Evolutionary conservation across 2,797 vertebrate species (phyloP).

Genomic region (Hemitrygon akajei): DNA sequence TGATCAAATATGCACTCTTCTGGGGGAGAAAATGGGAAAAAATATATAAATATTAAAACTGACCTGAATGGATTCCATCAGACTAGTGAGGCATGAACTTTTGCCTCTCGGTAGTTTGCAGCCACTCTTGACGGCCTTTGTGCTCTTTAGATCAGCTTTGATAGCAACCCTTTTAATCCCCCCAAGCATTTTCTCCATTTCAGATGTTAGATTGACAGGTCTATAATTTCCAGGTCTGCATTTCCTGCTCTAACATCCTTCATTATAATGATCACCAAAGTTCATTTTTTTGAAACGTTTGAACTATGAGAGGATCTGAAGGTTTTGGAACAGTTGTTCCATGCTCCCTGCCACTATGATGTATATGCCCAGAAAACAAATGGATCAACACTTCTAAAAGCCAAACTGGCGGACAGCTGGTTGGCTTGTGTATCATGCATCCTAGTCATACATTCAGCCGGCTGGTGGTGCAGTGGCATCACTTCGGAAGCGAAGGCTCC

Average conservation of each 20-base stretch:
- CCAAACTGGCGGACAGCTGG: background rate
- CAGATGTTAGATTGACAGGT: background rate
- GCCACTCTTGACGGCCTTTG: background rate
- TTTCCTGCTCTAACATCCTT: conserved; percentile 13
- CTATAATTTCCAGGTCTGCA: background rate
- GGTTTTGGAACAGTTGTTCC: background rate
- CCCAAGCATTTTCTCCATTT: background rate
- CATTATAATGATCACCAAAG: background rate
- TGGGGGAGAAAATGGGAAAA: too few relatives aligned
- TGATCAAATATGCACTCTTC: background rate
- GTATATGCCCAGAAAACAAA: background rate
- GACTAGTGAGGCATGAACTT: background rate
- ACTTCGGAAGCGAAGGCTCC: too few relatives aligned
- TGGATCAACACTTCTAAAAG: background rate
- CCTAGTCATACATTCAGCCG: background rate
- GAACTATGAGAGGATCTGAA: background rate
- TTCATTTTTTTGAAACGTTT: background rate
- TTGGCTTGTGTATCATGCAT: background rate
- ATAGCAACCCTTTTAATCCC: background rate
- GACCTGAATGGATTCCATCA: background rate
- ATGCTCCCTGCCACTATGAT: background rate
- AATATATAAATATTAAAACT: background rate
- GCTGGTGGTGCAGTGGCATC: too few relatives aligned
- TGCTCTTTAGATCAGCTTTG: background rate
- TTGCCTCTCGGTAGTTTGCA: background rate